Evolutionary conservation across 2,888 invertebrate species (phyloP).

Genomic region (Zele albiditarsus): DNA sequence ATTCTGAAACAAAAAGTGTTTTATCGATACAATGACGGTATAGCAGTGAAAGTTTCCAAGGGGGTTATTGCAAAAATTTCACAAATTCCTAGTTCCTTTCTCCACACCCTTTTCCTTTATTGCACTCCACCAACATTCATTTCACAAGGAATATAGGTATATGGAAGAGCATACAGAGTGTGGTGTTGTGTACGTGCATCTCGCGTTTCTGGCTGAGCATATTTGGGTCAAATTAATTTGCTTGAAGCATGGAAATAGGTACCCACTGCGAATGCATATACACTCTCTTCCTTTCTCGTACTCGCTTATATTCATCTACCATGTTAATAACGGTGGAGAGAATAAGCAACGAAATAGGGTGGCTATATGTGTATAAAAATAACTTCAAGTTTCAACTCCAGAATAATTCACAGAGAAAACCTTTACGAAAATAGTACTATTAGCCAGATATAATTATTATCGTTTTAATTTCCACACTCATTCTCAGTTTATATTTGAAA

Average conservation of each 20-base stretch:
- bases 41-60: background rate
- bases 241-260: slow-evolving; percentile 39
- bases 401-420: slow-evolving; percentile 11
- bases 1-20: background rate
- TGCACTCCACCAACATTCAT: slow-evolving; percentile 34
- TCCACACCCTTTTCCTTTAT: slow-evolving; percentile 11
- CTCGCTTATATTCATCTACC: background rate
- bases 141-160: slow-evolving; percentile 12
- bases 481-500: background rate
- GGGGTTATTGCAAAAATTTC: background rate
- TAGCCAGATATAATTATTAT: background rate
- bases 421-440: background rate
- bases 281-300: slow-evolving; percentile 10
- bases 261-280: slow-evolving; percentile 30
- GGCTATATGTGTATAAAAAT: background rate
- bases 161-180: slow-evolving; percentile 25
- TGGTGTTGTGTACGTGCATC: slow-evolving; percentile 18
- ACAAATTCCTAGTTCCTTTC: background rate
- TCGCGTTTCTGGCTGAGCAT: slow-evolving; percentile 32
- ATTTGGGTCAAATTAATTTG: slow-evolving; percentile 45
- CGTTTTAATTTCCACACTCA: background rate
- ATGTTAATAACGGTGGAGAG: background rate
- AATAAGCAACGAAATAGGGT: background rate
- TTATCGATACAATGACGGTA: background rate
- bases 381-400: slow-evolving; percentile 5